These are phyloP conservation scores for Nothoprocta perdicaria DNA, from an alignment of 2,113 vertebrate species.

Conservation along the genomic window DNA sequence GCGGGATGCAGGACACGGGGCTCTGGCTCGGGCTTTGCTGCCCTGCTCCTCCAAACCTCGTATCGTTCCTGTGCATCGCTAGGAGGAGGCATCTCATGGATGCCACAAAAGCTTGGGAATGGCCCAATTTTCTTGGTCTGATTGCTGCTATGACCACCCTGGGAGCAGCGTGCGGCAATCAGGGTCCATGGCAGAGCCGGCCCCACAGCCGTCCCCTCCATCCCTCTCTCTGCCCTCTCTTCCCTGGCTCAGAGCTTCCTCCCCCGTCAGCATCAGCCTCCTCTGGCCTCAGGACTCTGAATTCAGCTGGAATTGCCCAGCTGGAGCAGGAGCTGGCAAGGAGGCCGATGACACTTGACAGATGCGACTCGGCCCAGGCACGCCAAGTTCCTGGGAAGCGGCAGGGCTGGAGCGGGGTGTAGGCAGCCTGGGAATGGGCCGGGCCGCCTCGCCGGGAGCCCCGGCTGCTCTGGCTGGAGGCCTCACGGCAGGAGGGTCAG, in stretches of 20 bases:
- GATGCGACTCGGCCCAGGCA: not conserved
- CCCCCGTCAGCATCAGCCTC: accelerated
- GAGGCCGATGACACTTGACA: not conserved
- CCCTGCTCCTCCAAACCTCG: not conserved
- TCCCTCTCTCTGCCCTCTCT: not conserved
- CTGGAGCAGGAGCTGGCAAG: not conserved
- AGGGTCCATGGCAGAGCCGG: not conserved
- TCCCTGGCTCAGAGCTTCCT: not conserved
- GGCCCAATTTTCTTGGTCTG: not conserved
- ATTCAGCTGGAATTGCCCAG: conserved; percentile 16
- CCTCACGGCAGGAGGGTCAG: not conserved
- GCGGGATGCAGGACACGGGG: not conserved
- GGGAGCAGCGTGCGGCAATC: not conserved
- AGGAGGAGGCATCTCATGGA: not conserved
- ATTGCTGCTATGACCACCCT: accelerated
- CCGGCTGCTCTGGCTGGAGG: conserved; percentile 30
- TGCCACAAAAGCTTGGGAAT: not conserved
- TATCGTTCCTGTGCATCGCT: accelerated
- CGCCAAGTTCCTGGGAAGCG: conserved; percentile 8
- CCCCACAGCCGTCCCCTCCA: not conserved
- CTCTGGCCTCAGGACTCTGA: not conserved
- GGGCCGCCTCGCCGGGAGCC: not conserved
- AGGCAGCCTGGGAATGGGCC: conserved; percentile 44
- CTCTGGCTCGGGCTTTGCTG: not conserved
- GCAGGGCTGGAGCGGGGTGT: conserved; percentile 36